A percentile compares a stretch with the other conserved stretches of the same genome.
Evolutionary conservation across 2,888 invertebrate genomes (phyloP).

Genomic region (Punctoribates punctum): DNA sequence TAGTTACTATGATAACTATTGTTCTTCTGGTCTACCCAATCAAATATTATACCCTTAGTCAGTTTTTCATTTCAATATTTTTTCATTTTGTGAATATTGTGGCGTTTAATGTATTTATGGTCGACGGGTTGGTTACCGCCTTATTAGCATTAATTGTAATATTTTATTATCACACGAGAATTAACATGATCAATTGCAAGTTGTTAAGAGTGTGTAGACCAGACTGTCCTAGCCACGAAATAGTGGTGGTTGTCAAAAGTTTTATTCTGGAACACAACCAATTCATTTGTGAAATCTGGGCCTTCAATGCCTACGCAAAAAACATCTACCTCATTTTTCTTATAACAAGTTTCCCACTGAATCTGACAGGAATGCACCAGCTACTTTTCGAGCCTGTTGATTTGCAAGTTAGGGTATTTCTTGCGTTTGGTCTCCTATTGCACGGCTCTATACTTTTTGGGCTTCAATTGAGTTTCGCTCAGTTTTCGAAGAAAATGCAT

Average conservation of each 20-base stretch:
- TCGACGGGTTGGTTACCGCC: too few relatives aligned
- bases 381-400: not conserved
- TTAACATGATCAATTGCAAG: not conserved
- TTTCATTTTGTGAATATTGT: too few relatives aligned
- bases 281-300: not conserved
- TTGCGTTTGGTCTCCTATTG: not conserved
- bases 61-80: too few relatives aligned
- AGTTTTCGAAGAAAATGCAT: not conserved
- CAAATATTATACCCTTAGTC: too few relatives aligned
- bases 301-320: not conserved
- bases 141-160: too few relatives aligned
- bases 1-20: too few relatives aligned
- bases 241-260: not conserved
- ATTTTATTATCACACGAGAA: not conserved
- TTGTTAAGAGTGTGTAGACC: too few relatives aligned
- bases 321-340: not conserved
- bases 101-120: too few relatives aligned
- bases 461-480: not conserved
- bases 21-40: too few relatives aligned
- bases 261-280: not conserved
- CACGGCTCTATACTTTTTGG: not conserved
- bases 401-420: not conserved
- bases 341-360: not conserved
- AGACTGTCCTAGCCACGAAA: too few relatives aligned
- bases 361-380: not conserved